phyloP scores from a whole-genome alignment of 35 echinoderm and acorn worm genomes.

The Holothuria glaberrima region DNA sequence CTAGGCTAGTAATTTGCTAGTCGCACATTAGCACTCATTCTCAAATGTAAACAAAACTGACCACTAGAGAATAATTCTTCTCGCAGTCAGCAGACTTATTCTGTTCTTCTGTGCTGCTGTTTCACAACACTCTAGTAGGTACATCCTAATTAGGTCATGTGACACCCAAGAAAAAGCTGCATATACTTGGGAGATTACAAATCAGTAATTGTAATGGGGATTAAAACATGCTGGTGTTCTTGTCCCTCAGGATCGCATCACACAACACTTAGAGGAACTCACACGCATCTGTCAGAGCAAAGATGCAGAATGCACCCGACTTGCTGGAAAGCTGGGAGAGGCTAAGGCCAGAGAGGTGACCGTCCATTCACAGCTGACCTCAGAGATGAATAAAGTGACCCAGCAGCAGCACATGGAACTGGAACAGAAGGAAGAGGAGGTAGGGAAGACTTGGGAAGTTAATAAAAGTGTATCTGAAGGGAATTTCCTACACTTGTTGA shows the following conservation, averaged over 20 bases:
- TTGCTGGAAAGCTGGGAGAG: slow-evolving; percentile 74
- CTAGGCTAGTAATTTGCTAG: neutral
- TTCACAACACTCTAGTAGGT: no score
- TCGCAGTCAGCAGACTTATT: no score
- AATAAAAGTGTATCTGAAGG: neutral
- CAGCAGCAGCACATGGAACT: slow-evolving; percentile 64
- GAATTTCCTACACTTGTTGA: no score
- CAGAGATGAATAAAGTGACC: slow-evolving; percentile 70
- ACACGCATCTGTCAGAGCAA: slow-evolving; percentile 68
- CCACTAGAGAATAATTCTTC: no score
- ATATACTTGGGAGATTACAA: no score
- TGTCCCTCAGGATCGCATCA: slow-evolving; percentile 64
- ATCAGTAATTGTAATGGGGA: no score
- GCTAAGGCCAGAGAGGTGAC: slow-evolving; percentile 76
- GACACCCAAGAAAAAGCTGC: no score
- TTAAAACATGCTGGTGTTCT: neutral
- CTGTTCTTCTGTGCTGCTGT: no score
- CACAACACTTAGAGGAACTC: slow-evolving; percentile 79
- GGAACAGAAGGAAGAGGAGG: slow-evolving; percentile 80
- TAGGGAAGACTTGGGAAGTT: neutral
- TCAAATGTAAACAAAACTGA: no score
- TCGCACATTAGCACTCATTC: neutral
- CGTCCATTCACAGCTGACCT: slow-evolving; percentile 66
- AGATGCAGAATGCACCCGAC: slow-evolving; percentile 66
- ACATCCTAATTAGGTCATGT: no score